Conservation (phyloP, 2,888 invertebrate species). For the Lasioglossum figueresi region DNA sequence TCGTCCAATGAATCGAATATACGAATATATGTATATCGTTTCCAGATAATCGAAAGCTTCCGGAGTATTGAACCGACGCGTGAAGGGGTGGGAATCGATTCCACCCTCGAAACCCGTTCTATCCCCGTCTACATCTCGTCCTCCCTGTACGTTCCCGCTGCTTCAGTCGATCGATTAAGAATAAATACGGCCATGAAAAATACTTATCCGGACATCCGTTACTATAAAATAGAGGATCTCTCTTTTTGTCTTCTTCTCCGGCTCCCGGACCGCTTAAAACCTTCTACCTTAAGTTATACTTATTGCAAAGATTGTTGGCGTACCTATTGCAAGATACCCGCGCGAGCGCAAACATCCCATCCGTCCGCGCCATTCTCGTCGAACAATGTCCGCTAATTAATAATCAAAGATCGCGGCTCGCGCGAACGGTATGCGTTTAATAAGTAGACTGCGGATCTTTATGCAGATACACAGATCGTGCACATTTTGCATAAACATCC, state of each 20-base stretch:
- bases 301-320: slow-evolving; percentile 64
- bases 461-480: background rate
- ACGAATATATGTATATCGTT: background rate
- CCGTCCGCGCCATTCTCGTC: background rate
- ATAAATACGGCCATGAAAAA: slow-evolving; percentile 35
- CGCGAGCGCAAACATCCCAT: slow-evolving; percentile 26
- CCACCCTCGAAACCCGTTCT: background rate
- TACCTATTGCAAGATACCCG: slow-evolving; percentile 65
- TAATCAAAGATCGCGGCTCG: slow-evolving; percentile 19
- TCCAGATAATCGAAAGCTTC: slow-evolving; percentile 30
- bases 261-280: slow-evolving; percentile 16
- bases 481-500: background rate
- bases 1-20: background rate
- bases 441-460: background rate
- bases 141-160: background rate
- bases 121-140: background rate
- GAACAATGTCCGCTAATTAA: background rate
- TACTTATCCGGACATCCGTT: slow-evolving; percentile 43
- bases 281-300: slow-evolving; percentile 44
- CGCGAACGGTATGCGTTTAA: slow-evolving; percentile 38
- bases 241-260: slow-evolving; percentile 26
- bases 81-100: background rate
- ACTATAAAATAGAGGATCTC: slow-evolving; percentile 50
- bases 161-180: slow-evolving; percentile 27
- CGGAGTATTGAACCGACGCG: background rate